Evolutionary conservation across 2,797 vertebrate species (phyloP).

Genomic region (Oreortyx pictus): DNA sequence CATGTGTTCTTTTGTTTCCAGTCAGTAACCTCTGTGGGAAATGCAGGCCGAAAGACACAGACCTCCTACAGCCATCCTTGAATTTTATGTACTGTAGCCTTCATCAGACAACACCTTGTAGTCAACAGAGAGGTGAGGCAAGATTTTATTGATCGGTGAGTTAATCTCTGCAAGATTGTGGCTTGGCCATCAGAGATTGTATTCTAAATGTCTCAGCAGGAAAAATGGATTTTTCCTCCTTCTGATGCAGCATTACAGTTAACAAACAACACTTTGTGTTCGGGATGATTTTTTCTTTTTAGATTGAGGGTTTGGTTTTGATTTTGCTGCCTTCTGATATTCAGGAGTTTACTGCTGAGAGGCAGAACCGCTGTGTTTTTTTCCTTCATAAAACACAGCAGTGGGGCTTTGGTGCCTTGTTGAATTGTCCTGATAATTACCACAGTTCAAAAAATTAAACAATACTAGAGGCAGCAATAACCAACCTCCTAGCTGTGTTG

Average conservation of each 20-base stretch:
- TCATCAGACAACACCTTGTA: slow-evolving; percentile 75
- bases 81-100: slow-evolving; percentile 91
- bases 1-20: slow-evolving; percentile 39
- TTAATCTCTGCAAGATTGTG: neutral
- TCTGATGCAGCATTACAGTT: neutral
- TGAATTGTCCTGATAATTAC: slow-evolving; percentile 11
- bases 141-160: neutral
- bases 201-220: neutral
- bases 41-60: slow-evolving; percentile 78
- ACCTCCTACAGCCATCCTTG: slow-evolving; percentile 88
- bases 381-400: slow-evolving; percentile 10
- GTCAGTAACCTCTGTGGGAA: slow-evolving; percentile 90
- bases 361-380: slow-evolving; percentile 1
- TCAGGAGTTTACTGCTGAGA: slow-evolving; percentile 1
- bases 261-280: slow-evolving; percentile 19
- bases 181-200: neutral
- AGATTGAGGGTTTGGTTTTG: neutral
- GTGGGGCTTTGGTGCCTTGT: neutral
- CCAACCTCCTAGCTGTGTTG: neutral
- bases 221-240: neutral
- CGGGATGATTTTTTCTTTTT: neutral
- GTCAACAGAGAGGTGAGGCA: slow-evolving; percentile 81
- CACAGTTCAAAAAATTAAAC: neutral
- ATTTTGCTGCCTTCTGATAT: slow-evolving; percentile 10
- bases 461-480: neutral